Conservation (phyloP, 2,888 invertebrate genomes). For the Clepsis dumicolana region DNA sequence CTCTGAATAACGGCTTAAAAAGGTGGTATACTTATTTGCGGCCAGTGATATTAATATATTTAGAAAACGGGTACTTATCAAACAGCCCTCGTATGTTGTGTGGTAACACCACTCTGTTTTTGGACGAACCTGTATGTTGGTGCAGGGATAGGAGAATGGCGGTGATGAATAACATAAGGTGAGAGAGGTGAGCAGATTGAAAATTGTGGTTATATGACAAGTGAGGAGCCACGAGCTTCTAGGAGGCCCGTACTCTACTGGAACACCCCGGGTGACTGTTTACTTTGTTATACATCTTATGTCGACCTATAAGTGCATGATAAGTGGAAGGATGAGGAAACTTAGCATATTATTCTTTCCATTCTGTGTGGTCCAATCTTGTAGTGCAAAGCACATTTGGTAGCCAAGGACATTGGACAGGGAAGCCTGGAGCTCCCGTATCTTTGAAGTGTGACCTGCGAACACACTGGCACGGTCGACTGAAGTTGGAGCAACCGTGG, state of each 20-base stretch:
- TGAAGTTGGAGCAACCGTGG: background rate
- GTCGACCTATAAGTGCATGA: background rate
- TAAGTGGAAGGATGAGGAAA: background rate
- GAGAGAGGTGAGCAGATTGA: background rate
- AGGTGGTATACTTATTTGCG: too few relatives aligned
- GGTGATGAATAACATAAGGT: background rate
- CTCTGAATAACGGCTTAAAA: too few relatives aligned
- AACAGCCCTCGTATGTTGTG: too few relatives aligned
- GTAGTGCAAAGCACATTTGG: background rate
- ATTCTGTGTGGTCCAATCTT: background rate
- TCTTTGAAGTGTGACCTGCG: background rate
- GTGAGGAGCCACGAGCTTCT: background rate
- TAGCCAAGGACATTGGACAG: background rate
- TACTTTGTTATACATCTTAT: background rate
- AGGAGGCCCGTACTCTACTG: background rate
- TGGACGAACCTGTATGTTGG: background rate
- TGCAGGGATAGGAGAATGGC: background rate
- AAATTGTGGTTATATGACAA: background rate
- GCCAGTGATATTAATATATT: too few relatives aligned
- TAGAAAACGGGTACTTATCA: too few relatives aligned
- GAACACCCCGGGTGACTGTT: background rate
- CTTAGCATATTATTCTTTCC: background rate
- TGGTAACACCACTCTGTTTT: background rate
- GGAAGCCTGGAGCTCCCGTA: background rate
- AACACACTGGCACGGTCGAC: background rate